These are phyloP conservation scores for Diploptera punctata DNA, from an alignment of 2,888 invertebrate species.

Conservation along the genomic window DNA sequence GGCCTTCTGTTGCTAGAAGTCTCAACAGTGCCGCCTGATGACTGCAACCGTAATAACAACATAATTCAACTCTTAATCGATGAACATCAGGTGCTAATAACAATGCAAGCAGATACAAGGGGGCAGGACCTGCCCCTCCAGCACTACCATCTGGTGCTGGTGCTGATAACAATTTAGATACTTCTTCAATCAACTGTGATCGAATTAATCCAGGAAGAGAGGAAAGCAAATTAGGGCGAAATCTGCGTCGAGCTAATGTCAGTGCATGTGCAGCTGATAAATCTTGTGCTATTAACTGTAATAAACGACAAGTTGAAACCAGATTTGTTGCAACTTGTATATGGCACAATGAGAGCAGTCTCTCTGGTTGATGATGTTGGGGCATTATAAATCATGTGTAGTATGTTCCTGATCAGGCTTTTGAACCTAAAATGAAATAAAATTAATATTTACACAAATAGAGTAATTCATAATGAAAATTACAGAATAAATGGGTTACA, in stretches of 20 bases:
- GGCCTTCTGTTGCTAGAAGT: conserved; percentile 53
- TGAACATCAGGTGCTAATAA: conserved; percentile 55
- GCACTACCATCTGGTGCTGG: conserved; percentile 53
- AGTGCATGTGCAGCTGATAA: conserved; percentile 53
- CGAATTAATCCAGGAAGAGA: conserved; percentile 53
- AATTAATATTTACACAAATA: no score
- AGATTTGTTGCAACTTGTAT: conserved; percentile 54
- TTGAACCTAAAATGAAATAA: no score
- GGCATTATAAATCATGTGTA: conserved; percentile 41
- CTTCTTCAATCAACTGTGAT: conserved; percentile 53
- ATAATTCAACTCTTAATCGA: conserved; percentile 53
- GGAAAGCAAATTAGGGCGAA: conserved; percentile 54
- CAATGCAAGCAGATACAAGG: conserved; percentile 53
- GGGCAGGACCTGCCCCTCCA: conserved; percentile 53
- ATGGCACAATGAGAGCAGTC: conserved; percentile 54
- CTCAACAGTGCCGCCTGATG: conserved; percentile 55
- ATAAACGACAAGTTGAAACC: conserved; percentile 53
- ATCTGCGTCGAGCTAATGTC: conserved; percentile 51
- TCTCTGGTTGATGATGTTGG: conserved; percentile 52
- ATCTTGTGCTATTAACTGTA: conserved; percentile 55
- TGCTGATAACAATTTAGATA: conserved; percentile 52
- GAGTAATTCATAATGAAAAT: no score
- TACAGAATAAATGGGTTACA: no score
- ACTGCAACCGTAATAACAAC: conserved; percentile 58
- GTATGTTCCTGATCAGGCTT: no score